Percentiles rank a stretch among this genome's conserved stretches.
Evolutionary conservation across 2,797 vertebrate species (phyloP).

Genomic region (Hyperoplus immaculatus): DNA sequence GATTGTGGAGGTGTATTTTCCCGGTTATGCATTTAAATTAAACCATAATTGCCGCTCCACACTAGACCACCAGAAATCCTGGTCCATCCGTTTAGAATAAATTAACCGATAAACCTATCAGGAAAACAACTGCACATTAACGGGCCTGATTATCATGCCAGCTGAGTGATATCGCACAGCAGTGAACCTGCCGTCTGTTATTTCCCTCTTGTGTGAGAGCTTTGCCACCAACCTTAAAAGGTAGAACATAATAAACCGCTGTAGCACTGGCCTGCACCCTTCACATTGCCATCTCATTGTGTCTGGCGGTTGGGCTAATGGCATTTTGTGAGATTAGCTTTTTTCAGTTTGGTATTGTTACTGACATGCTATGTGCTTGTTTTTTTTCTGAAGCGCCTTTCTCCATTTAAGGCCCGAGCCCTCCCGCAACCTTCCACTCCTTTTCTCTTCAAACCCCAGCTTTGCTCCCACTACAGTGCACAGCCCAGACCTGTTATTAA

Average conservation of each 20-base stretch:
- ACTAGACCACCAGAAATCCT: slow-evolving; percentile 35
- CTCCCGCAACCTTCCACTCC: slow-evolving; percentile 1
- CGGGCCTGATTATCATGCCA: slow-evolving; percentile 38
- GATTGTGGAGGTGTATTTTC: slow-evolving; percentile 51
- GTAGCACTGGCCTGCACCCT: slow-evolving; percentile 25
- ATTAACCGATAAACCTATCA: slow-evolving; percentile 59
- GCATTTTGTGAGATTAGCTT: slow-evolving; percentile 74
- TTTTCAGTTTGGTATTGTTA: slow-evolving; percentile 60
- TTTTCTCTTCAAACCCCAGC: background rate
- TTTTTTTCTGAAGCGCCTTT: background rate
- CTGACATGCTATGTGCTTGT: slow-evolving; percentile 44
- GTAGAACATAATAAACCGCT: slow-evolving; percentile 63
- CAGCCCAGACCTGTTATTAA: slow-evolving; percentile 61
- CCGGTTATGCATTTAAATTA: slow-evolving; percentile 67
- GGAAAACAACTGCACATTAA: slow-evolving; percentile 52
- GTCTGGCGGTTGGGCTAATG: slow-evolving; percentile 71
- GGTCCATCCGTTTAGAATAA: slow-evolving; percentile 25
- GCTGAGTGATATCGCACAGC: slow-evolving; percentile 28
- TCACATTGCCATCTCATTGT: slow-evolving; percentile 54
- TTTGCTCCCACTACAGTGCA: slow-evolving; percentile 24
- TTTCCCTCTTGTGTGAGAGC: slow-evolving; percentile 44
- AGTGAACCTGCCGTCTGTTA: slow-evolving; percentile 29
- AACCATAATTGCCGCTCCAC: slow-evolving; percentile 46
- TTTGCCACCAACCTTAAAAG: slow-evolving; percentile 55
- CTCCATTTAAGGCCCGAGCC: slow-evolving; percentile 33